Evolutionary conservation across 2,113 vertebrate species (phyloP), one percentile per base, ranked within the genome.

Genomic region (Lamprologus lemairii): DNA sequence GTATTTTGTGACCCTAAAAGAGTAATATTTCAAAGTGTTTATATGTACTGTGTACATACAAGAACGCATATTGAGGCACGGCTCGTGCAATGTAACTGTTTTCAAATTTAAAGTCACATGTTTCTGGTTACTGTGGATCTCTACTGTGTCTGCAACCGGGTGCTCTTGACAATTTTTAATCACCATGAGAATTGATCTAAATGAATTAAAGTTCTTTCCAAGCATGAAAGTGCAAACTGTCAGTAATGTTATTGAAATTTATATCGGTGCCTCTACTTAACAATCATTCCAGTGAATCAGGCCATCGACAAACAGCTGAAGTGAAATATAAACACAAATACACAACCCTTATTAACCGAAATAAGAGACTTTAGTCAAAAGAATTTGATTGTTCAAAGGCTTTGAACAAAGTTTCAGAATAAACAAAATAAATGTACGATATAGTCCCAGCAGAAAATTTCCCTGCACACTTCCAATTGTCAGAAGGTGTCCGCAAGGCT

Each of bases 401-500:
- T 57, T 57, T 26, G 54, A 57, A 57, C 54, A 14, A 58, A 58
- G 55, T 28, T 58, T 58, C 55, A 16, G 13, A 58, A 16, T 58
- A 31, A 58, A 58, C 55, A 16, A 28, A 58, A 28, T 57, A 57
- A 58, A 58, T 58, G 26, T 28, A 58, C 7, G 0, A 58, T 5
- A 16, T 28, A 28, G 3, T 58, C 55, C 55, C 55, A 31, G 55
- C 16, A 58, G 55, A 58, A 58, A 6, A 58, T 55, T 26, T 55
- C 12, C 21, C 54, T 55, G 54, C 7, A 55, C 54, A 55, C 26
- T 58, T 58, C 26, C 55, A 58, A 28, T 58, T 28, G 13, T 58
- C 55, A 58, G 13, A 58, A 58, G 4, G 5, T 7, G 0, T 57
- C 4, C 4, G 4, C 23, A 26, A 28, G 12, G 23, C 54, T 0